These are phyloP conservation scores for Leptopilina myrica DNA, from an alignment of 2,888 invertebrate genomes.

Conservation along the genomic window DNA sequence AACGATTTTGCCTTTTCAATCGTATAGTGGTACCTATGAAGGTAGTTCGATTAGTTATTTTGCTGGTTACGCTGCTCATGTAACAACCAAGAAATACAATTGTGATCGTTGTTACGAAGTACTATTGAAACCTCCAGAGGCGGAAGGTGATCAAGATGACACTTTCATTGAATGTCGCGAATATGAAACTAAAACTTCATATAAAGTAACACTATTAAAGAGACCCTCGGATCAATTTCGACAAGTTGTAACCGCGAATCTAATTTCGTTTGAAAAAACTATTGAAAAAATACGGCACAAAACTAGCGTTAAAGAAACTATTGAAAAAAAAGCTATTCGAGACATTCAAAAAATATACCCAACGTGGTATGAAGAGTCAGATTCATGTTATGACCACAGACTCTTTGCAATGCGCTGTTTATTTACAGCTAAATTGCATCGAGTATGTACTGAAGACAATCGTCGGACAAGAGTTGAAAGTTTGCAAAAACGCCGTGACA, in stretches of 20 bases:
- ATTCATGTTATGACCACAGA: not conserved
- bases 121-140: not conserved
- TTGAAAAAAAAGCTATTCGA: not conserved
- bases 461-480: too few relatives aligned
- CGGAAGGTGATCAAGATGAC: not conserved
- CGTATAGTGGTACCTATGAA: not conserved
- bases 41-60: not conserved
- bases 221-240: not conserved
- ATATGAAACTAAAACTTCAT: not conserved
- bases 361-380: not conserved
- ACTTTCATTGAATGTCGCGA: slow-evolving; percentile 9
- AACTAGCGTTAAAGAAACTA: not conserved
- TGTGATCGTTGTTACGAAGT: not conserved
- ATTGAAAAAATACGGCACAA: not conserved
- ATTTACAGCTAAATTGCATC: too few relatives aligned
- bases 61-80: not conserved
- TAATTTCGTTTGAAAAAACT: not conserved
- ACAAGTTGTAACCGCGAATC: not conserved
- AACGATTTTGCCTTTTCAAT: not conserved
- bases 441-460: too few relatives aligned
- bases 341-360: not conserved
- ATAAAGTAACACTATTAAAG: not conserved
- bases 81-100: not conserved
- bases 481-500: too few relatives aligned
- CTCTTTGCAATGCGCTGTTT: too few relatives aligned